These are phyloP conservation scores for Pelusios castaneus DNA, from an alignment of 2,113 vertebrate genomes.

Conservation along the genomic window DNA sequence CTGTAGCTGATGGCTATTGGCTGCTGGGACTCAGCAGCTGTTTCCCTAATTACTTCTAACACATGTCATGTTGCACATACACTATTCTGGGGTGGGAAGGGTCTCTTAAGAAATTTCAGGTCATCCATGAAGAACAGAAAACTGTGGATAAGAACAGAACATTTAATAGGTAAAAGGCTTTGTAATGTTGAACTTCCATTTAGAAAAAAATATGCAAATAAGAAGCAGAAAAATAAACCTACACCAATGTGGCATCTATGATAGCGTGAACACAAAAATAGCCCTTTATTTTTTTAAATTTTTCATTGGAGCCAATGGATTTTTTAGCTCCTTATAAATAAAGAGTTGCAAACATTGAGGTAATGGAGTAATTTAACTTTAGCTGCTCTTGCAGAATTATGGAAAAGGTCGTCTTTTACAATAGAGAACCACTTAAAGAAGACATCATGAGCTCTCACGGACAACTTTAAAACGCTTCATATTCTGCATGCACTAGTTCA, in stretches of 20 bases:
- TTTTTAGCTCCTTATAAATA: background rate
- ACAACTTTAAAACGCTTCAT: background rate
- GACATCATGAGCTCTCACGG: background rate
- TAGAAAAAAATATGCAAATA: background rate
- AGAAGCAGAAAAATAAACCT: background rate
- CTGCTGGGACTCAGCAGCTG: background rate
- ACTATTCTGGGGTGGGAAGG: background rate
- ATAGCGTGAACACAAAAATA: accelerated
- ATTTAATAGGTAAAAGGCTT: background rate
- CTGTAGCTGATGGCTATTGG: background rate
- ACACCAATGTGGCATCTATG: background rate
- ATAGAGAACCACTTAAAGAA: background rate
- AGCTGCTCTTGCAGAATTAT: background rate
- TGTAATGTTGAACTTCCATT: background rate
- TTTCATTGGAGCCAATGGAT: background rate
- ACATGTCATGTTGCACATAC: background rate
- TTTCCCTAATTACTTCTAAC: background rate
- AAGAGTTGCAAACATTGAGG: background rate
- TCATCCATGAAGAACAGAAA: background rate
- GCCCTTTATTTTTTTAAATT: background rate
- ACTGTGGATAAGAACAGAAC: background rate
- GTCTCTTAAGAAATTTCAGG: background rate
- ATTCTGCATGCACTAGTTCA: background rate
- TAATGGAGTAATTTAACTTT: constrained; percentile 20
- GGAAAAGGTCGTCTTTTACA: constrained; percentile 24